A percentile compares a stretch with the other conserved stretches of the same genome.
phyloP scores from a whole-genome alignment of 2,113 vertebrate species.

The Hydropotes inermis region DNA sequence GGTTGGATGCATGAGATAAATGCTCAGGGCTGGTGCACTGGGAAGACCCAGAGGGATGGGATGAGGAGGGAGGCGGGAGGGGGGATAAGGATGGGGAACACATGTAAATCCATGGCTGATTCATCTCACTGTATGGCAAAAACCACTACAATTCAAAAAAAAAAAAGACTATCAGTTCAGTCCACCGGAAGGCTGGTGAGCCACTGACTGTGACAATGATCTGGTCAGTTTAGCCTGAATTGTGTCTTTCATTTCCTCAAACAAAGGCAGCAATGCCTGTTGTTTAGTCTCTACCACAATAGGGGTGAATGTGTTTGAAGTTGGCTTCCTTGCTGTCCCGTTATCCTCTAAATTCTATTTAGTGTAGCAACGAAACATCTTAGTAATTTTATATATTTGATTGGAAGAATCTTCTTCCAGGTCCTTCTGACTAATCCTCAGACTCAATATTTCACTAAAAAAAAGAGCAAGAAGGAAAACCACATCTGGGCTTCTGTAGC shows the following conservation, averaged over 20 bases:
- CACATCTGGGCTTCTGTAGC: neutral
- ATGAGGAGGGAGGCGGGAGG: too few species aligned
- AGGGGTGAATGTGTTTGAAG: neutral
- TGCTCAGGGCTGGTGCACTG: too few species aligned
- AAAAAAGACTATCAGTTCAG: neutral
- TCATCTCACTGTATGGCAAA: too few species aligned
- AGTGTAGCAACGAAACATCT: neutral
- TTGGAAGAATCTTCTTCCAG: conserved; percentile 16
- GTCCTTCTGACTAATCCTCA: conserved; percentile 26
- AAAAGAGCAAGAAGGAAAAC: neutral
- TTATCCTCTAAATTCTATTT: conserved; percentile 21
- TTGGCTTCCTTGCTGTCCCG: neutral
- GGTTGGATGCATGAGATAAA: too few species aligned
- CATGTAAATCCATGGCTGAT: too few species aligned
- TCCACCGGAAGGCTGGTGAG: neutral
- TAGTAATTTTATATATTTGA: conserved; percentile 29
- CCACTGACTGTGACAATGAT: neutral
- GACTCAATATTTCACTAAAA: neutral
- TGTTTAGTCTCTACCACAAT: neutral
- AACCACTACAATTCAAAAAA: neutral
- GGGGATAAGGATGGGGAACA: too few species aligned
- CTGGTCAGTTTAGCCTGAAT: neutral
- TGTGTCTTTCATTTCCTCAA: neutral
- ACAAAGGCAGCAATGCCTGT: neutral
- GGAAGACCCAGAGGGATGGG: too few species aligned